A percentile compares a stretch with the other conserved stretches of the same genome.
phyloP scores from a whole-genome alignment of 2,888 invertebrate genomes.

The Siphlonurus alternatus region DNA sequence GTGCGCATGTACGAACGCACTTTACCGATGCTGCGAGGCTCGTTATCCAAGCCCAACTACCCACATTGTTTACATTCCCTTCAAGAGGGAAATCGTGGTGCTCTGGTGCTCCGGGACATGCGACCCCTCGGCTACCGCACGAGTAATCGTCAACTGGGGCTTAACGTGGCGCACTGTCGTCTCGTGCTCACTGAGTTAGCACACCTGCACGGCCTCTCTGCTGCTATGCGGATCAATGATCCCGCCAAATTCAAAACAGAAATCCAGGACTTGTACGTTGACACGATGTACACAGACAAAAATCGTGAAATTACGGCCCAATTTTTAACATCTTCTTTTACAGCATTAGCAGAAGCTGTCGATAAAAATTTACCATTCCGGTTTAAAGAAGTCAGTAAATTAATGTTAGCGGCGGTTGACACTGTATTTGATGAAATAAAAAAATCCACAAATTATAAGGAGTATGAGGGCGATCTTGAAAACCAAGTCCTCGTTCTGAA shows the following conservation, averaged over 20 bases:
- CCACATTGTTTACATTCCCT: background rate
- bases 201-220: background rate
- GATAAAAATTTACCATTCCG: background rate
- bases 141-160: background rate
- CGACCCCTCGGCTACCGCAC: background rate
- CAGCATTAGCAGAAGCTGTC: background rate
- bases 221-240: background rate
- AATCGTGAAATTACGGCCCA: too few species aligned
- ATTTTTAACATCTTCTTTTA: too few species aligned
- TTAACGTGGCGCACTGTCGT: background rate
- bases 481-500: background rate
- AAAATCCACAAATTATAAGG: too few species aligned
- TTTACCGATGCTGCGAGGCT: background rate
- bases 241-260: background rate
- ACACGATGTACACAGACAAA: background rate
- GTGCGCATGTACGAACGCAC: background rate
- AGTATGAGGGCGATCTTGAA: background rate
- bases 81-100: background rate
- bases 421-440: background rate
- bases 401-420: background rate
- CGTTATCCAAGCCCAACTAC: background rate
- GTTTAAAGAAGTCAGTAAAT: background rate
- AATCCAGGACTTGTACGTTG: background rate
- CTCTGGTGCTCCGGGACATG: background rate
- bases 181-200: background rate